Conservation (phyloP, 2,113 vertebrate genomes). For the Lepidothrix coronata region DNA sequence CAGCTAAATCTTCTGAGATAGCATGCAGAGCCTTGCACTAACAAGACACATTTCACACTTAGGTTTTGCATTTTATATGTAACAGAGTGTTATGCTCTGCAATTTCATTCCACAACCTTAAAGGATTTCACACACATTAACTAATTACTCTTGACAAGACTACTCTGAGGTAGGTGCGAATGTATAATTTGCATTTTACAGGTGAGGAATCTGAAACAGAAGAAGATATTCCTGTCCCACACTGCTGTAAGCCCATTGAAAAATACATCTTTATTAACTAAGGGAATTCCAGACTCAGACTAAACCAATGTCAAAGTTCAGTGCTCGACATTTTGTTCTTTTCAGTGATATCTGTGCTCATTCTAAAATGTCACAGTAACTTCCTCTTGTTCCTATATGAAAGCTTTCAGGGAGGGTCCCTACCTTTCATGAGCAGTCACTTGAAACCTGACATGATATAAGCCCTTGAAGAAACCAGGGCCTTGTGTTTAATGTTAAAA, state of each 20-base stretch:
- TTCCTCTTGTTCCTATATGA: background rate
- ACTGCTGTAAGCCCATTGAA: background rate
- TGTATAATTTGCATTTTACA: conserved; percentile 3
- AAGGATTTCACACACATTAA: background rate
- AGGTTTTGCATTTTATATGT: background rate
- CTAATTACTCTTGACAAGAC: conserved; percentile 19
- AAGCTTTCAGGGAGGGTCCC: background rate
- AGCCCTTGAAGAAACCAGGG: background rate
- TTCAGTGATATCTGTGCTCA: background rate
- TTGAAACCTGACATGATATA: background rate
- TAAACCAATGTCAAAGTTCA: background rate
- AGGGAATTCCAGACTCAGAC: background rate
- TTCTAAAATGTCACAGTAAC: background rate
- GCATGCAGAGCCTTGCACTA: background rate
- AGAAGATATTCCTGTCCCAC: background rate
- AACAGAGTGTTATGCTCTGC: background rate
- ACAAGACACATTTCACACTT: background rate
- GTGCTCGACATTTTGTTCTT: background rate
- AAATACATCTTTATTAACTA: background rate
- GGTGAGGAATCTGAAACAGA: background rate
- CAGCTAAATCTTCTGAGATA: background rate
- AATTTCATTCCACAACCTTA: background rate
- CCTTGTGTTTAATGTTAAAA: background rate
- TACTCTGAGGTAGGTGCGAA: background rate
- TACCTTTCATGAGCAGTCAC: background rate